These are phyloP conservation scores for Desoria tigrina DNA, from an alignment of 2,888 invertebrate genomes.

Conservation along the genomic window DNA sequence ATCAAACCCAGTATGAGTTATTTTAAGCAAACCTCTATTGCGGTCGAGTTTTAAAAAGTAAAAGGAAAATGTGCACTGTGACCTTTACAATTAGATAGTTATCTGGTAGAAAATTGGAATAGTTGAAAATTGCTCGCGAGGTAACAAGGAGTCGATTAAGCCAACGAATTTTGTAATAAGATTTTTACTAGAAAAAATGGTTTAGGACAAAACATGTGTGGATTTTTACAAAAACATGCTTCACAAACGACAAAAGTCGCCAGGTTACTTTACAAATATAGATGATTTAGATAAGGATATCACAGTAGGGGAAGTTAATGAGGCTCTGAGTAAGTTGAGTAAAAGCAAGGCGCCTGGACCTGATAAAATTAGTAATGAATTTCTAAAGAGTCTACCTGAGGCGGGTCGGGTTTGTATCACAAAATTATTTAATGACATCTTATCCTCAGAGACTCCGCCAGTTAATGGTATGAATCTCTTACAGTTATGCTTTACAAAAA, in stretches of 20 bases:
- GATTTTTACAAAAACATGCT: neutral
- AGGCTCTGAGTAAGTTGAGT: neutral
- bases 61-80: no score
- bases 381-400: neutral
- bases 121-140: no score
- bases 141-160: no score
- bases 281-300: neutral
- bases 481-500: constrained; percentile 8
- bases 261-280: neutral
- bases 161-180: no score
- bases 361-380: neutral
- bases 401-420: neutral
- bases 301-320: neutral
- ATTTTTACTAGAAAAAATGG: no score
- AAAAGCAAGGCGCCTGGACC: neutral
- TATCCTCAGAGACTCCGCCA: constrained; percentile 22
- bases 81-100: no score
- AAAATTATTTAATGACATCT: constrained; percentile 25
- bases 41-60: no score
- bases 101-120: no score
- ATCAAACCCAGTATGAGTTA: no score
- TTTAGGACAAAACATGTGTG: neutral
- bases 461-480: neutral
- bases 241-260: neutral
- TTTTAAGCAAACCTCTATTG: no score